Evolutionary conservation across 2,113 vertebrate genomes (phyloP).

Genomic region (Zosterops japonicus): DNA sequence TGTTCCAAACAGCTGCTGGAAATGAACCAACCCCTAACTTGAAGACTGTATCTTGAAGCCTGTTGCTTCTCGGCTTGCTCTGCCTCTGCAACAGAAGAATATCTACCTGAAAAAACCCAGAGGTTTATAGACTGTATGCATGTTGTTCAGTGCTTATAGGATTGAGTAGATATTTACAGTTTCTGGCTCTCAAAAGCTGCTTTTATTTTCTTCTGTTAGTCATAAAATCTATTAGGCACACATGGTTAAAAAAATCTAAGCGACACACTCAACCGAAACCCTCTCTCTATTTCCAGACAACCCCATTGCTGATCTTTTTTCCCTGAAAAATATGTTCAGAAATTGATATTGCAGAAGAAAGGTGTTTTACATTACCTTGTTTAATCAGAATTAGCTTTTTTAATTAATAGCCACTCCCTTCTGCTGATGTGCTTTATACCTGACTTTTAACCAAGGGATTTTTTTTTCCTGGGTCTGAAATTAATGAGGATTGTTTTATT

Average conservation of each 20-base stretch:
- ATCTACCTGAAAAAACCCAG: not conserved
- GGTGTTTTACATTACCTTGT: not conserved
- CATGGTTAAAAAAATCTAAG: not conserved
- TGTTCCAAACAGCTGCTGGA: conserved; percentile 42
- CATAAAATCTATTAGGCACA: not conserved
- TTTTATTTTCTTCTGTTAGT: not conserved
- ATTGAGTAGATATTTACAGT: not conserved
- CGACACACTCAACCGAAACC: fast-evolving
- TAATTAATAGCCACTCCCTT: not conserved
- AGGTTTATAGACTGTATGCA: not conserved
- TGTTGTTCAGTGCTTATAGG: not conserved
- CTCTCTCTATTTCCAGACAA: not conserved
- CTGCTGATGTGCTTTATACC: not conserved
- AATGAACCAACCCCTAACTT: not conserved
- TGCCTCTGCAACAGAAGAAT: not conserved
- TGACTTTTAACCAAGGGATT: not conserved
- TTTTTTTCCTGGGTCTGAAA: not conserved
- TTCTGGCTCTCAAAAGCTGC: not conserved
- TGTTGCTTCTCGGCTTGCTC: not conserved
- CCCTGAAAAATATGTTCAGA: not conserved
- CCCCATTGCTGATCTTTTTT: not conserved
- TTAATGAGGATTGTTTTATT: not conserved
- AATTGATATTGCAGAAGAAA: not conserved
- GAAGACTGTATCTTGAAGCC: not conserved
- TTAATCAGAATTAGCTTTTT: not conserved